Percentiles rank a stretch among this genome's conserved stretches.
phyloP scores from a whole-genome alignment of 2,797 vertebrate species.

The Enteromius trimaculatus region DNA sequence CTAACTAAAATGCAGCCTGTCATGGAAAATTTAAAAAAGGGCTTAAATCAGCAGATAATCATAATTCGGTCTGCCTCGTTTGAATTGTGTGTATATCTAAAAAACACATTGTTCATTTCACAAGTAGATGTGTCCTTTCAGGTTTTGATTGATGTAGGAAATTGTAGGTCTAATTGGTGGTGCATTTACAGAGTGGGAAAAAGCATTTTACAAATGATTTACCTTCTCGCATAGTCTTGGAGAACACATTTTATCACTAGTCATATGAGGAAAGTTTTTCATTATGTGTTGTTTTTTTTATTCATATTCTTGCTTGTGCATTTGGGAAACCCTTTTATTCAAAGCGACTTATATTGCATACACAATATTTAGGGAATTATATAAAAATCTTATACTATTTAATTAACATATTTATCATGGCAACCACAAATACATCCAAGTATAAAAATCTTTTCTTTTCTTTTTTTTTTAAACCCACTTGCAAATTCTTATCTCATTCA shows the following conservation, averaged over 20 bases:
- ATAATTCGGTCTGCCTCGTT: not conserved
- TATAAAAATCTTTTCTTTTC: not conserved
- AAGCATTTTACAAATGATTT: conserved; percentile 5
- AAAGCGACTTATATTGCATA: not conserved
- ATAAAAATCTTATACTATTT: not conserved
- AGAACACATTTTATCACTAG: not conserved
- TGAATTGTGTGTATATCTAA: not conserved
- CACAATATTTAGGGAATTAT: not conserved
- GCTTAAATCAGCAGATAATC: conserved; percentile 16
- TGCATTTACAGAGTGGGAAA: not conserved
- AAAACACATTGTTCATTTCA: not conserved
- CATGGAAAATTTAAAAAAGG: conserved; percentile 1
- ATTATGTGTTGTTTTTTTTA: conserved; percentile 9
- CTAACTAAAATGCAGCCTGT: conserved; percentile 4
- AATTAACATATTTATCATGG: not conserved
- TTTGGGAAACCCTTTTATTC: not conserved
- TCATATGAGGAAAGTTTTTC: not conserved
- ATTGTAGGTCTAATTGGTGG: conserved; percentile 23
- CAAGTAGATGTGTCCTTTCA: conserved; percentile 5
- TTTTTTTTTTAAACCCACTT: not conserved
- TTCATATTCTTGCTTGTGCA: not conserved
- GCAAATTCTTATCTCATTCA: not conserved
- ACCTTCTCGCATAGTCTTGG: not conserved
- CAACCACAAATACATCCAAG: not conserved
- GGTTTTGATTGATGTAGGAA: conserved; percentile 12